A percentile compares a stretch with the other conserved stretches of the same genome.
These are phyloP conservation scores for Lepidostoma basale DNA, from an alignment of 1,140 invertebrate genomes.

Conservation along the genomic window DNA sequence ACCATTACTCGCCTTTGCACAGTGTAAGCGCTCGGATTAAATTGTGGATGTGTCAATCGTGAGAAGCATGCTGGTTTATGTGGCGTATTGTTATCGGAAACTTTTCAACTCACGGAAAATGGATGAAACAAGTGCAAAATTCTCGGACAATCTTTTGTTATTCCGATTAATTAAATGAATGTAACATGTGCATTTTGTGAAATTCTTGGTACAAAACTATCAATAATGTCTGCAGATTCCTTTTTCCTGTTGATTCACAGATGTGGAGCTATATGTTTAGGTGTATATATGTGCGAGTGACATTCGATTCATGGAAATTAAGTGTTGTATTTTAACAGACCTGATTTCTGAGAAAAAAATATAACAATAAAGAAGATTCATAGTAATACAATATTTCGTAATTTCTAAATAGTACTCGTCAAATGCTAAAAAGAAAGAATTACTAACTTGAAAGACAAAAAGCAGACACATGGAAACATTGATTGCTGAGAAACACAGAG, in stretches of 20 bases:
- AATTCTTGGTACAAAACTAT: background rate
- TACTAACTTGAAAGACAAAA: slow-evolving; percentile 31
- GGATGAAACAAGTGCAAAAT: too few species aligned
- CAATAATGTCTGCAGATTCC: too few species aligned
- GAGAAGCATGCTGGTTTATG: background rate
- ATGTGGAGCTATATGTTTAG: too few species aligned
- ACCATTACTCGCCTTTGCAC: slow-evolving; percentile 41
- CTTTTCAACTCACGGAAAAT: too few species aligned
- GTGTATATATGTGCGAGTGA: slow-evolving; percentile 14
- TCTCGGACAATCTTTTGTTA: too few species aligned
- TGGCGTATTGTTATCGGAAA: too few species aligned
- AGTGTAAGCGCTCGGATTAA: background rate
- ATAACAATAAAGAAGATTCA: slow-evolving; percentile 26
- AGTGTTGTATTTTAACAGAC: slow-evolving; percentile 32
- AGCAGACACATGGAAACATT: slow-evolving; percentile 35
- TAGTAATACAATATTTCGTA: slow-evolving; percentile 12
- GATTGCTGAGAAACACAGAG: slow-evolving; percentile 18
- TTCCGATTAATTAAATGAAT: too few species aligned
- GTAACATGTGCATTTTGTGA: background rate
- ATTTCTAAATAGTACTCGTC: slow-evolving; percentile 18
- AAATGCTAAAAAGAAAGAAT: slow-evolving; percentile 32
- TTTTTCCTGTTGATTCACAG: too few species aligned
- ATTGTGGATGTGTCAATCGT: background rate
- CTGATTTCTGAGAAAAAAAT: slow-evolving; percentile 47
- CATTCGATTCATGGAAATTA: background rate